Base-by-base conservation (phyloP, 2,797 vertebrate genomes). In the Yasuhikotakia modesta region DNA sequence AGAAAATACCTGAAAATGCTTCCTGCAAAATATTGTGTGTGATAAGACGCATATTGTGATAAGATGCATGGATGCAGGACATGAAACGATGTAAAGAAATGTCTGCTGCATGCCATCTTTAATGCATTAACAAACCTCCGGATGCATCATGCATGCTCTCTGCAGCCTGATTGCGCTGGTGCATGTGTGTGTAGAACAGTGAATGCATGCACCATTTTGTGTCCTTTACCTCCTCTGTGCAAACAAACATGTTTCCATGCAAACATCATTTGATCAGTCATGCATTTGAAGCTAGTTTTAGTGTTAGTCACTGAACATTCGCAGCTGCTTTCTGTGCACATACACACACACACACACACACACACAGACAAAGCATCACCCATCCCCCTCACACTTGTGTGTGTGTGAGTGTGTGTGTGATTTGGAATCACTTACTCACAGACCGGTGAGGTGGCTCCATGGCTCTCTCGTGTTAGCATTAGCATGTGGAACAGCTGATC, bases 371-470 rank as follows among this genome's bases (percentile, higher is more conserved):
- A 78, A 71, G 39, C 69, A 66, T 60, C 46, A 39, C 68, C 79
- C 81, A 71, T 78, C 85, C 81, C 68, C 79, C 72, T 21, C 55
- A 24, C 45, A 69, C 65, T 27, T 4, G 27, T 27, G 27, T 27
- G 27, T 27, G 27, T 27, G 27, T 27, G 55, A 30, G 22, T 55
- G 27, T 63, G 30, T 67, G n/a, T 73, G 52, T 50, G 63, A 27
- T 60, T 65, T 80, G 68, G 73, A 76, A 79, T 43, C 39, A 75
- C 60, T 65, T 82, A 86, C 85, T 84, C 76, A 78, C 81, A 81
- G 73, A 70, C 60, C 11, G 76, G 50, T 43, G 81, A 65, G 50
- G 81, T 14, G 27, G 69, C 70, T 78, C 75, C 83, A 71, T 70
- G 79, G 30, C 55, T 79, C 58, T 79, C 76, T 72, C 80, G 78